These are phyloP conservation scores for Catalaphyllia jardinei DNA, from an alignment of 64 coral and sea anemone genomes.

Conservation along the genomic window DNA sequence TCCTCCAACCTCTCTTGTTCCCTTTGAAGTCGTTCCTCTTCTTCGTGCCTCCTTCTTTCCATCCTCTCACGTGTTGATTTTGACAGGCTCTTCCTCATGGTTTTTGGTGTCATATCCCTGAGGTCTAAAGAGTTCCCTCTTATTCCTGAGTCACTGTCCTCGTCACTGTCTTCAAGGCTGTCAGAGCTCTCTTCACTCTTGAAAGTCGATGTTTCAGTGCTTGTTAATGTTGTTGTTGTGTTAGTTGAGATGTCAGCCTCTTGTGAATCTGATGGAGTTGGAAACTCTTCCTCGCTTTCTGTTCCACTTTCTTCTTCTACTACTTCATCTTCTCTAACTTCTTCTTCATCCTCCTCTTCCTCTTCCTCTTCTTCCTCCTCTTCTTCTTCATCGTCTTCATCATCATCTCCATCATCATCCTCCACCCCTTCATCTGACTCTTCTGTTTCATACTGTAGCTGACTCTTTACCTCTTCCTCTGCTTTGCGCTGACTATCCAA, in stretches of 20 bases:
- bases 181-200: conserved; percentile 60
- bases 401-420: conserved; percentile 22
- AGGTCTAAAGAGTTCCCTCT: conserved; percentile 15
- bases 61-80: conserved; percentile 97
- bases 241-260: neutral
- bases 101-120: conserved; percentile 82
- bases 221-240: conserved; percentile 13
- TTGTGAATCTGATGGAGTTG: conserved; percentile 3
- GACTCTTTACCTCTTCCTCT: neutral
- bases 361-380: neutral
- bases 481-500: conserved; percentile 10
- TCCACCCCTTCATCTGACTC: conserved; percentile 72
- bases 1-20: conserved; percentile 73
- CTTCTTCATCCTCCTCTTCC: conserved; percentile 11
- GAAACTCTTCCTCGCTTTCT: conserved; percentile 17
- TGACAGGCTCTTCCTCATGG: conserved; percentile 88
- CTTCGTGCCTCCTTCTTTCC: conserved; percentile 86
- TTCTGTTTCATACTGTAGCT: conserved; percentile 77
- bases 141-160: conserved; percentile 66
- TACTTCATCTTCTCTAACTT: conserved; percentile 1
- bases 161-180: conserved; percentile 71
- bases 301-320: conserved; percentile 45
- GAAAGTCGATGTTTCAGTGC: conserved; percentile 11
- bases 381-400: conserved; percentile 11
- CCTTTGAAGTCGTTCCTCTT: conserved; percentile 77